Conservation (phyloP, 2,113 vertebrate genomes). For the Orthonyx spaldingii region DNA sequence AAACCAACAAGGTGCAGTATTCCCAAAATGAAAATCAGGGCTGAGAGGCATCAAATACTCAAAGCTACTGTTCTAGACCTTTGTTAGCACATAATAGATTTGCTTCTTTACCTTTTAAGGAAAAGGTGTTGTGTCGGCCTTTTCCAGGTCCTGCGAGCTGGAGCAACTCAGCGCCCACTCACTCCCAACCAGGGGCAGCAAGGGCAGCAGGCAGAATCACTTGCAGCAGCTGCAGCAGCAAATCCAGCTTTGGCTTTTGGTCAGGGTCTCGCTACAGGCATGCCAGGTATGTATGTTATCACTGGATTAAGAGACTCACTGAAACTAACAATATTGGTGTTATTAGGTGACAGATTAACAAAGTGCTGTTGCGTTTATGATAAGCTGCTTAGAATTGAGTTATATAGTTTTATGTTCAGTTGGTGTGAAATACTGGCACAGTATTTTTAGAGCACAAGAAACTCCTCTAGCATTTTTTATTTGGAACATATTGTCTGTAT, state of each 20-base stretch:
- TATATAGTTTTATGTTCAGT: background rate
- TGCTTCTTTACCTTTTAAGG: constrained; percentile 11
- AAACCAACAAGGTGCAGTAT: background rate
- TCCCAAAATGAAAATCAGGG: background rate
- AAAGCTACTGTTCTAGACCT: background rate
- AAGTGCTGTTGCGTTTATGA: background rate
- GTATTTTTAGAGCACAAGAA: background rate
- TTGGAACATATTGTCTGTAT: background rate
- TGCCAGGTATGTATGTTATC: constrained; percentile 80
- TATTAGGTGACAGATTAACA: background rate
- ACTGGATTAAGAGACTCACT: background rate
- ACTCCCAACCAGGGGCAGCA: constrained; percentile 93
- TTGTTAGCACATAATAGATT: background rate
- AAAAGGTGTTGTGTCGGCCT: background rate
- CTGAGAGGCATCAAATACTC: background rate
- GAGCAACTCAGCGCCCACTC: constrained; percentile 89
- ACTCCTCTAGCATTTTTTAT: background rate
- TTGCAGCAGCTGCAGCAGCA: constrained; percentile 85
- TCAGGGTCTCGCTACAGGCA: constrained; percentile 86
- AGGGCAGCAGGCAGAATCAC: constrained; percentile 89
- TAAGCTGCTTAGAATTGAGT: background rate
- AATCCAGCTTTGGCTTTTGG: constrained; percentile 92
- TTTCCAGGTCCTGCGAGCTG: constrained; percentile 88
- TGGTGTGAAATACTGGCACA: background rate
- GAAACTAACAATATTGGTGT: background rate